Conservation (phyloP, 1,140 invertebrate species). For the Drosophila carrolli region DNA sequence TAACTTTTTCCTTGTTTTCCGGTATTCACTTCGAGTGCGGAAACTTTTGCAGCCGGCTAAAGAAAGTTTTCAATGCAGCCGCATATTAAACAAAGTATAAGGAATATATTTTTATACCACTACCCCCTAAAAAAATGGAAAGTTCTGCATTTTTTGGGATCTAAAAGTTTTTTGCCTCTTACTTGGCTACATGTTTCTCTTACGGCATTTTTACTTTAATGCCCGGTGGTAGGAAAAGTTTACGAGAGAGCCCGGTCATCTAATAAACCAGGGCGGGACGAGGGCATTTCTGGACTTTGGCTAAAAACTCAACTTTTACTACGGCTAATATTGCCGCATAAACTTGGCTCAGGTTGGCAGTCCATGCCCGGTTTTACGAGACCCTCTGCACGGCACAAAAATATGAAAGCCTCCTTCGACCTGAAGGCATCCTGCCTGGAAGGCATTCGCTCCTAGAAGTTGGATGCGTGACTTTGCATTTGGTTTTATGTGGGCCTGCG, state of each 20-base stretch:
- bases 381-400: conserved; percentile 50
- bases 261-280: conserved; percentile 66
- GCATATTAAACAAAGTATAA: conserved; percentile 73
- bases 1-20: conserved; percentile 59
- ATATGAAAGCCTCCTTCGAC: conserved; percentile 68
- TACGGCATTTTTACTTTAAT: conserved; percentile 75
- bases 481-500: conserved; percentile 48
- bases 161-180: conserved; percentile 61
- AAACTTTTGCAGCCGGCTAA: conserved; percentile 58
- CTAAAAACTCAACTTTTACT: conserved; percentile 78
- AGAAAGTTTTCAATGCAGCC: conserved; percentile 76
- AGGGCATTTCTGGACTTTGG: conserved; percentile 51
- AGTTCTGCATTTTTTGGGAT: conserved; percentile 58
- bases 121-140: conserved; percentile 23
- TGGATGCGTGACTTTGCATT: conserved; percentile 69
- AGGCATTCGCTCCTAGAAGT: conserved; percentile 9
- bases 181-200: conserved; percentile 56
- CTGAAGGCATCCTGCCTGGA: background rate
- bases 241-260: conserved; percentile 64
- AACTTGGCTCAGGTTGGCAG: conserved; percentile 74
- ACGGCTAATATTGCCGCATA: conserved; percentile 75
- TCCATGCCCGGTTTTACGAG: conserved; percentile 53
- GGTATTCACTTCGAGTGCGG: conserved; percentile 24
- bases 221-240: conserved; percentile 71
- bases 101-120: conserved; percentile 37